A percentile compares a stretch with the other conserved stretches of the same genome.
phyloP scores from a whole-genome alignment of 2,113 vertebrate genomes.

The Melanerpes formicivorus region DNA sequence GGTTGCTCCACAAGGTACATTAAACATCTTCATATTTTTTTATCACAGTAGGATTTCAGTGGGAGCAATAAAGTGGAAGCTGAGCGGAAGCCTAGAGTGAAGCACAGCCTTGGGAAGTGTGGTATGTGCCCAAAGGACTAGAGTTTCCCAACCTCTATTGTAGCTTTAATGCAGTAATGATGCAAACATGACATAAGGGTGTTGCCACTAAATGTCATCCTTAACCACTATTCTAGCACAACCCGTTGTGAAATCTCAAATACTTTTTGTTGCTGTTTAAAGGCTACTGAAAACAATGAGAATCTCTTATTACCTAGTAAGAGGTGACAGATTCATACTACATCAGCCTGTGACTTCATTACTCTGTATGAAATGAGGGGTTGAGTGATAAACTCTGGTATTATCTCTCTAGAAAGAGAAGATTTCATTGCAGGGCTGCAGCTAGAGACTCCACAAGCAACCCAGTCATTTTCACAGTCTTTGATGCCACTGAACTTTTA shows the following conservation, averaged over 20 bases:
- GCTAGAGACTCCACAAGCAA: background rate
- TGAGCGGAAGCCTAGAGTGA: background rate
- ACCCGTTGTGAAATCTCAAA: background rate
- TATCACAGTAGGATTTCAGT: background rate
- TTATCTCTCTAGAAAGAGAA: background rate
- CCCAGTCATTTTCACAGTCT: background rate
- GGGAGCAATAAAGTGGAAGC: background rate
- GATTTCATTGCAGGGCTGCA: background rate
- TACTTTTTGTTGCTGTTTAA: background rate
- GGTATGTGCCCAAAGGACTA: background rate
- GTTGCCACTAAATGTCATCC: background rate
- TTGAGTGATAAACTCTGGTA: background rate
- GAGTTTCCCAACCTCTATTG: background rate
- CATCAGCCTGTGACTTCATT: fast-evolving
- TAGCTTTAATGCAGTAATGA: background rate
- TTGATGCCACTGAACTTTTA: background rate
- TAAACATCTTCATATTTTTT: background rate
- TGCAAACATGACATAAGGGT: background rate
- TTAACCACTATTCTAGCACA: background rate
- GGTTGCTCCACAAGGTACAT: fast-evolving
- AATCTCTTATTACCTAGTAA: background rate
- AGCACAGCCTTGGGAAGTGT: background rate
- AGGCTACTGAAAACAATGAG: background rate
- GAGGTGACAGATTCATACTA: background rate
- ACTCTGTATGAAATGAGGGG: background rate